Evolutionary conservation across 2,888 invertebrate genomes (phyloP), one percentile per base, ranked within the genome.

Genomic region (Busseola fusca): DNA sequence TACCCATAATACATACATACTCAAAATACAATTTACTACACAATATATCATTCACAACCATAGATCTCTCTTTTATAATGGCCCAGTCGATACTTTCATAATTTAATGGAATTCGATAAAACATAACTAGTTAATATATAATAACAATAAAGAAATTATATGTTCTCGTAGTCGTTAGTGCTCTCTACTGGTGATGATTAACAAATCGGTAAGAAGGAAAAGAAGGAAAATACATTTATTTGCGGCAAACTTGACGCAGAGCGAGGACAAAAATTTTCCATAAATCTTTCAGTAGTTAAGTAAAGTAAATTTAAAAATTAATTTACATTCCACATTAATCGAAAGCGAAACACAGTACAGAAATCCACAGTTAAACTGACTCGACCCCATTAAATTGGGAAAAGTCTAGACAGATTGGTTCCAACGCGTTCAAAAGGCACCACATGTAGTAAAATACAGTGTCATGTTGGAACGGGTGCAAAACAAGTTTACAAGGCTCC

Each of bases 71-170:
- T 68, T 76, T 56, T 58, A 18, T 42, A 16, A 18, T 3, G n/a
- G 10, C 10, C 6, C 0, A 34, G 27, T 45, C 42, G 3, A 4
- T 16, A 59, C 73, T 74, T 74, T 74, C 73, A 37, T 76, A 14
- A 42, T 37, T 68, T 69, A 68, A 76, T 73, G 50, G 25, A 3
- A 48, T 54, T 40, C 69, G 16, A 74, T 74, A 59, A 45, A 68
- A 40, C 25, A 68, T 25, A 45, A 74, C 27, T 25, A 12, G 12
- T 4, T 40, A 57, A 48, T n/a, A n/a, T n/a, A n/a, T n/a, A n/a
- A n/a, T 34, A 40, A 6, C 14, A 14, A 6, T 18, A 9, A 12
- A 69, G 37, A 69, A 59, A 59, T 30, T 4, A 45, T 30, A 30
- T 52, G 0, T 76, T 30, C 16, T 21, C 16, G 10, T 27, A n/a